Evolutionary conservation across 1,140 invertebrate species (phyloP).

Genomic region (Eriocheir sinensis): DNA sequence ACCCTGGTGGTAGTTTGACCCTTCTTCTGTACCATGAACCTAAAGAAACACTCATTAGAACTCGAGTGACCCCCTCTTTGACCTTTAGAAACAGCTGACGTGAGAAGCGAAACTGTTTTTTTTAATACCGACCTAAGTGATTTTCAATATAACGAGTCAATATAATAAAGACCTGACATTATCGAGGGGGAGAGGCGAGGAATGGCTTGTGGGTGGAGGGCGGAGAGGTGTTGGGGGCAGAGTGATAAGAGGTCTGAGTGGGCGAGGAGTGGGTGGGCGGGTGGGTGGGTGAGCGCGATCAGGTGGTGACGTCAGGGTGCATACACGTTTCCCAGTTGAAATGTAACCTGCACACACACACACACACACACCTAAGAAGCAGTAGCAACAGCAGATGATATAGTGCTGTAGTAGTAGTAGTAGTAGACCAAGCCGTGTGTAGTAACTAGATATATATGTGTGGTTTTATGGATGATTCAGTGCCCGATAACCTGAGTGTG

Average conservation of each 20-base stretch:
- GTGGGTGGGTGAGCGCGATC: background rate
- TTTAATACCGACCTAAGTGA: too few species aligned
- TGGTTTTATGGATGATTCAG: background rate
- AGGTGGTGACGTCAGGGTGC: background rate
- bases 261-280: background rate
- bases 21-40: too few species aligned
- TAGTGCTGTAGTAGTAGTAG: slow-evolving; percentile 34
- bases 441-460: too few species aligned
- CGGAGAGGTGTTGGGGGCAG: background rate
- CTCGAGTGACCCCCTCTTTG: too few species aligned
- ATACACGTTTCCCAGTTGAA: slow-evolving; percentile 24
- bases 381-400: background rate
- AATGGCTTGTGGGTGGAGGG: background rate
- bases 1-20: too few species aligned
- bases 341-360: background rate
- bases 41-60: too few species aligned
- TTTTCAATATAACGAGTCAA: too few species aligned
- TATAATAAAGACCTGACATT: too few species aligned
- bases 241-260: background rate
- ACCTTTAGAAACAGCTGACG: too few species aligned
- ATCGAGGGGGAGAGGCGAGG: background rate
- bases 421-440: background rate
- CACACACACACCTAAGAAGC: background rate
- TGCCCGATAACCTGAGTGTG: background rate
- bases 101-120: too few species aligned